These are phyloP conservation scores for Danio aesculapii DNA, from an alignment of 2,797 vertebrate genomes.

Conservation along the genomic window DNA sequence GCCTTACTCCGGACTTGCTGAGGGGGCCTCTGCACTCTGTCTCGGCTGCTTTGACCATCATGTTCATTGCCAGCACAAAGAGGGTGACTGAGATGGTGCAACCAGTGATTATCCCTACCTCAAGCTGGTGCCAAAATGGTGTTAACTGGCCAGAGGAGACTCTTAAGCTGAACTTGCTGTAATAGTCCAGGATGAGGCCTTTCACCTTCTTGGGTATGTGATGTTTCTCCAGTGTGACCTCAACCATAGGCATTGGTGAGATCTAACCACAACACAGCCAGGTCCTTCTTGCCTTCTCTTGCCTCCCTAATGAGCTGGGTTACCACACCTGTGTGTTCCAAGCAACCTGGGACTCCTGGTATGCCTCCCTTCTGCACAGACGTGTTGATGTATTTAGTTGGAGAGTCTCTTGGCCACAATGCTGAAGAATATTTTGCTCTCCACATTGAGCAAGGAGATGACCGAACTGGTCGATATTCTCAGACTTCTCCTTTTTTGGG, in stretches of 20 bases:
- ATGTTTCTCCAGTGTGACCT: background rate
- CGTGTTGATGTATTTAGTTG: constrained; percentile 13
- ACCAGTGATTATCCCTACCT: background rate
- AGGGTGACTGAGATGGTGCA: background rate
- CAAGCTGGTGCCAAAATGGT: background rate
- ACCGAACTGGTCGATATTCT: too few species aligned
- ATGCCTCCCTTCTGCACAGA: constrained; percentile 2
- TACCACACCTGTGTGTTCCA: too few species aligned
- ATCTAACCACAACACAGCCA: background rate
- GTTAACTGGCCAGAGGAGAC: background rate
- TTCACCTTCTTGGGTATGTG: background rate
- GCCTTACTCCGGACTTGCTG: background rate
- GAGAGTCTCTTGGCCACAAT: too few species aligned
- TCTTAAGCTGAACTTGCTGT: background rate
- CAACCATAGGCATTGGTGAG: too few species aligned
- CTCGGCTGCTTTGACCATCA: background rate
- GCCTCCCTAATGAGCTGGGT: constrained; percentile 26
- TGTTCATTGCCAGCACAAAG: background rate
- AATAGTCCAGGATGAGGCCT: background rate
- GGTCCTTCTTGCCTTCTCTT: background rate
- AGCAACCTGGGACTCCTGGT: background rate
- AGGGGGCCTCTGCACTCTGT: background rate
- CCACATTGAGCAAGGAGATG: too few species aligned
- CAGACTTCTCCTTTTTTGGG: too few species aligned
- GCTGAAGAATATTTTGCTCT: too few species aligned